Base-by-base conservation (phyloP, 2,888 invertebrate genomes). In the Apoderus coryli region DNA sequence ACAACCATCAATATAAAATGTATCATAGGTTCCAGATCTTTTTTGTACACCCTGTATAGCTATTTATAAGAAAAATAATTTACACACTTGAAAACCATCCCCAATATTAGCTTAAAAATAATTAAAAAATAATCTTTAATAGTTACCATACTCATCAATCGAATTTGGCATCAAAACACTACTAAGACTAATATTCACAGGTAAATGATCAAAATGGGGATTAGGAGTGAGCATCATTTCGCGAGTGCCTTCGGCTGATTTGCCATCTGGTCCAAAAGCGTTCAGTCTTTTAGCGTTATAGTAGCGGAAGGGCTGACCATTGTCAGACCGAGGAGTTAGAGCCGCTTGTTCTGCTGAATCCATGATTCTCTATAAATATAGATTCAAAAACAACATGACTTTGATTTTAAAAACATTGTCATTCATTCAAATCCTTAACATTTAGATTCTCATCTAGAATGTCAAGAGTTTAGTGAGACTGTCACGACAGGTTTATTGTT, bases 331-430 rank as follows among this genome's bases (percentile, higher is more conserved):
- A 10, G 73, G 72, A 9, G 84, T 71, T 10, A 84, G 67, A 1
- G 86, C 85, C 1, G 85, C 84, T 55, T 80, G 76, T 54, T 89
- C 88, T 0, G 88, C 88, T 9, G 81, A 84, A 58, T 89, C 88
- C 76, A 88, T 85, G 49, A 89, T 77, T 44, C 86, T 76, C 88
- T 89, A 61, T 12, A 60, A 45, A 16, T 19, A 14, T 13, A 27
- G 6, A n/a, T n/a, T n/a, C n/a, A n/a, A n/a, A n/a, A n/a, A n/a
- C n/a, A n/a, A n/a, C n/a, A n/a, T n/a, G n/a, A n/a, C n/a, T n/a
- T n/a, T n/a, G n/a, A n/a, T n/a, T n/a, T n/a, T n/a, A n/a, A n/a
- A n/a, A n/a, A n/a, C n/a, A n/a, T n/a, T n/a, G n/a, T n/a, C n/a
- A n/a, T n/a, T n/a, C n/a, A n/a, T n/a, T n/a, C n/a, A n/a, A n/a